phyloP scores from a whole-genome alignment of 1,140 invertebrate species.

The Nasonia giraulti region DNA sequence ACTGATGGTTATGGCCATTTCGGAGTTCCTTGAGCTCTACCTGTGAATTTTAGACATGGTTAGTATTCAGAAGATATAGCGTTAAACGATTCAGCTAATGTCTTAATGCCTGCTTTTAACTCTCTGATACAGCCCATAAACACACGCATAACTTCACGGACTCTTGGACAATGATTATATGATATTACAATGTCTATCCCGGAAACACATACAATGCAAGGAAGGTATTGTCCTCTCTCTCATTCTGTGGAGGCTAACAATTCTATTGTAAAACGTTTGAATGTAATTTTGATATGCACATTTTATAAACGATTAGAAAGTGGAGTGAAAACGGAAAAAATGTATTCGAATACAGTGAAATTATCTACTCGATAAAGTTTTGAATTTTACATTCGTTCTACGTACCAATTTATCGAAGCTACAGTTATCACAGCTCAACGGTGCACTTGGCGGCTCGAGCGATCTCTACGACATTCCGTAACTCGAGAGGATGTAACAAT shows the following conservation, averaged over 20 bases:
- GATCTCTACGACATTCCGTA: not conserved
- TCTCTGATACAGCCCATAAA: not conserved
- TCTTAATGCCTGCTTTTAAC: not conserved
- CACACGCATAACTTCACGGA: not conserved
- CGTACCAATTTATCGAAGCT: not conserved
- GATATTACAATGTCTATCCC: not conserved
- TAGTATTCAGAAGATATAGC: not conserved
- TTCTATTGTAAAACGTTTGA: not conserved
- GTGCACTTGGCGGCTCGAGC: not conserved
- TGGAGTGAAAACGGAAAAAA: not conserved
- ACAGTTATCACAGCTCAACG: not conserved
- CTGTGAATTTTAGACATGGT: not conserved
- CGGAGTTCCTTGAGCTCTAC: not conserved
- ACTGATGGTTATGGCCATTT: not conserved
- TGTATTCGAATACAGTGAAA: no score
- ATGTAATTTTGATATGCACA: not conserved
- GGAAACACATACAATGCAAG: not conserved
- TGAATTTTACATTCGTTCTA: not conserved
- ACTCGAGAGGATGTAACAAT: not conserved
- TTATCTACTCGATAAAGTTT: not conserved
- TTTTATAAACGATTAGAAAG: not conserved
- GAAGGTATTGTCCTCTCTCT: not conserved
- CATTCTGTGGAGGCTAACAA: not conserved
- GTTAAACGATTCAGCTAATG: not conserved
- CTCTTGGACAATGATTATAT: not conserved